Base-by-base conservation (phyloP, 2,113 vertebrate species). In the Orientallactaga bullata region DNA sequence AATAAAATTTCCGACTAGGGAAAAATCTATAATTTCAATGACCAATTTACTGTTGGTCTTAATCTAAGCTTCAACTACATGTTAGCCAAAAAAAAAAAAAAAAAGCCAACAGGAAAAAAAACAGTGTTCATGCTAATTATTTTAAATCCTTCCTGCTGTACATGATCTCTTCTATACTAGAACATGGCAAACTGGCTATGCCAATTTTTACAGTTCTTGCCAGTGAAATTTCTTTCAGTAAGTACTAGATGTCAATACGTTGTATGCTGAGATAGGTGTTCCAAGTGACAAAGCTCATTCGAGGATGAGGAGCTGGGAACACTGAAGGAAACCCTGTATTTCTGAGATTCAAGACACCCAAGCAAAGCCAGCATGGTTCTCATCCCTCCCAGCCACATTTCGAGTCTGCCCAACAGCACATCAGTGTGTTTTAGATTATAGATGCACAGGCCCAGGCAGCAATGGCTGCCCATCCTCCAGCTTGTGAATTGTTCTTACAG, bases 11-110 rank as follows among this genome's bases (percentile, higher is more conserved):
- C 65, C 72, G 32, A 58, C 15, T n/a, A 73, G 47, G 28, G 13
- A 39, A 79, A 78, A 72, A 17, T 74, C 26, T 12, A 17, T 88
- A 89, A 80, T 86, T 93, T 90, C 72, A 87, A 61, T 58, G 12
- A 91, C 76, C 47, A 91, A 79, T 55, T 89, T 90, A 74, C 55
- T n/a, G 8, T 96, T 28, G 80, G 37, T 77, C n/a, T 88, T 92
- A 71, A 47, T 32, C 32, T 47, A 58, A 93, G 35, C n/a, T 37
- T 28, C 58, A 58, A 79, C 84, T 47, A 66, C 69, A 76, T 20
- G 72, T 65, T 82, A 77, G 60, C 55, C 85, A 73, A 69, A 12
- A 58, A 90, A 26, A 58, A 20, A 71, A 88, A 90, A 26, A 90
- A n/a, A n/a, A n/a, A n/a, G n/a, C n/a, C n/a, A n/a, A n/a, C n/a